phyloP scores from a whole-genome alignment of 2,113 vertebrate genomes.

The Alces alces region DNA sequence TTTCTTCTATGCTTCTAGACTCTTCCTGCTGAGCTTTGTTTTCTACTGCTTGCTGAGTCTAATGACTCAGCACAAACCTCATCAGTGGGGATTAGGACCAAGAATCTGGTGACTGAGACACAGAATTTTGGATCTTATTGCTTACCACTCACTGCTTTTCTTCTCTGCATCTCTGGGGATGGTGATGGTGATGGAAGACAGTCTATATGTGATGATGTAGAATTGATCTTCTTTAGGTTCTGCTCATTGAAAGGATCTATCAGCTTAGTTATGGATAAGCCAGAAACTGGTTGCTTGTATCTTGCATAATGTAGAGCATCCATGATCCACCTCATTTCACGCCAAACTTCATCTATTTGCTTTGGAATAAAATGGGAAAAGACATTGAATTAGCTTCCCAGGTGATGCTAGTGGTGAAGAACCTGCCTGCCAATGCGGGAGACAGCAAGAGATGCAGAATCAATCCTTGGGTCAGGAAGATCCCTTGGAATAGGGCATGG shows the following conservation, averaged over 20 bases:
- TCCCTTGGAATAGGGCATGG: not conserved
- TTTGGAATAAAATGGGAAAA: conserved; percentile 70
- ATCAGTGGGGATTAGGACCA: not conserved
- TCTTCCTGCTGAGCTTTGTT: not conserved
- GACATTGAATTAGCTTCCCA: not conserved
- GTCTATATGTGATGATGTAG: conserved; percentile 92
- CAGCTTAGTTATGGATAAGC: conserved; percentile 86
- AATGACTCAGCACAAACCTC: not conserved
- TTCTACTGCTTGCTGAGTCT: not conserved
- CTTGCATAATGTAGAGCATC: conserved; percentile 95
- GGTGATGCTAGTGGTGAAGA: not conserved
- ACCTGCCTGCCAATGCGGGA: not conserved
- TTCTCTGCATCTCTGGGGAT: conserved; percentile 84
- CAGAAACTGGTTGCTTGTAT: conserved; percentile 90
- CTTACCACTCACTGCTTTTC: conserved; percentile 89
- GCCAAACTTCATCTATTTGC: conserved; percentile 96
- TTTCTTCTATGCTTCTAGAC: not conserved
- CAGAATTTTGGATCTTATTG: not conserved
- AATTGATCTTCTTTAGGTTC: conserved; percentile 88
- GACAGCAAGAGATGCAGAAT: not conserved
- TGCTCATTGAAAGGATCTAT: conserved; percentile 82
- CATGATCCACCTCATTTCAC: conserved; percentile 94
- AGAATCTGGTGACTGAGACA: not conserved
- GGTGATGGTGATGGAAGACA: conserved; percentile 92
- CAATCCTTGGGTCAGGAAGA: not conserved